Base-by-base conservation (phyloP, 1,140 invertebrate genomes). In the Apis dorsata region DNA sequence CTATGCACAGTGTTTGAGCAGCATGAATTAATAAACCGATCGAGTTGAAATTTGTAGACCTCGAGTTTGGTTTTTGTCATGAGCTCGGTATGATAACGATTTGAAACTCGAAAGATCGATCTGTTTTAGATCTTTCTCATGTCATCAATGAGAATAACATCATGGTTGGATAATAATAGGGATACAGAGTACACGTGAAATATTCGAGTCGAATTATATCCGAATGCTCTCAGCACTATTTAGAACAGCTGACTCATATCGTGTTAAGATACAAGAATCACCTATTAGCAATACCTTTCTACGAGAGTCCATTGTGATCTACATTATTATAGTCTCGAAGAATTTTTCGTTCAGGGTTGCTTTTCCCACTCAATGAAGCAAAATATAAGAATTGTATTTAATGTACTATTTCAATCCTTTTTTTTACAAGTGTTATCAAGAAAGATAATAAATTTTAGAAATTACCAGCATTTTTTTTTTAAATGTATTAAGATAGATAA, bases 101-200 rank as follows among this genome's bases (percentile, higher is more conserved):
- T 57, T 57, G 55, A 57, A 57, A 63, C 12, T 28, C 13, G 12
- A 17, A 0, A 28, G 24, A 44, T 44, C 34, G 5, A 44, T 44
- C 34, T 44, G 34, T 44, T 44, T 44, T 44, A 21, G 1, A 9
- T n/a, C 44, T 69, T 49, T 17, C 17, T 17, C 17, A 17, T 72
- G 71, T 73, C 71, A 73, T 59, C 71, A 57, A 59, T 73, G 51
- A 59, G 55, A 73, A 73, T 73, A 73, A 44, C 28, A 15, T 28
- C 34, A 34, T 19, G 15, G 28, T 3, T 19, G 1, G 28, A 73
- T 24, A 51, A 70, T 70, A 70, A 53, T 70, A 69, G 44, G 8
- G 19, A 15, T n/a, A 17, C 13, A 51, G 9, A 49, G 44, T 15
- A n/a, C n/a, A 24, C 60, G 60, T 24, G 24, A 53, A 51, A 51